A percentile compares a stretch with the other conserved stretches of the same genome.
Conservation (phyloP, 2,113 vertebrate genomes). For the Platichthys stellatus region DNA sequence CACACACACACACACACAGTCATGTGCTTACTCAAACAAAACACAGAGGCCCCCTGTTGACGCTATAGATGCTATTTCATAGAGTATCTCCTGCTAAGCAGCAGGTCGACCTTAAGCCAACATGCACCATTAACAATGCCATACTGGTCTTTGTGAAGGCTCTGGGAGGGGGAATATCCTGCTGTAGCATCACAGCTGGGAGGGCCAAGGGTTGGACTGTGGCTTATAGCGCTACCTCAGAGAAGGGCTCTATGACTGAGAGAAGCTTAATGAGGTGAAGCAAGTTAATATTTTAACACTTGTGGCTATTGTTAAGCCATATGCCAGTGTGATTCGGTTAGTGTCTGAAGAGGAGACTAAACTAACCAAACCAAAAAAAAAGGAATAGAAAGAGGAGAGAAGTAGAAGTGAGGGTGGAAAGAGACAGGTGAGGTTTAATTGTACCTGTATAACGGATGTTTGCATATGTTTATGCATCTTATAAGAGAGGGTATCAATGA, state of each 20-base stretch:
- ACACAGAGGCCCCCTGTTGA: constrained; percentile 23
- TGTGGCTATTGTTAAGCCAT: constrained; percentile 63
- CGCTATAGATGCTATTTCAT: constrained; percentile 37
- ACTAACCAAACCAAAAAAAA: not conserved
- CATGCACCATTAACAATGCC: constrained; percentile 67
- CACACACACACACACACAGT: constrained; percentile 3
- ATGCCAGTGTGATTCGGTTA: constrained; percentile 43
- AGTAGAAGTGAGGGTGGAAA: not conserved
- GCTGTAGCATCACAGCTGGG: constrained; percentile 43
- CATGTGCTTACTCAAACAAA: constrained; percentile 15
- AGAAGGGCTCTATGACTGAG: constrained; percentile 58
- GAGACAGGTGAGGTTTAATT: not conserved
- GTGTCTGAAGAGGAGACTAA: not conserved
- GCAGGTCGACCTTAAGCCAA: constrained; percentile 60
- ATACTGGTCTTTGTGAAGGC: constrained; percentile 67
- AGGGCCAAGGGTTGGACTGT: constrained; percentile 37
- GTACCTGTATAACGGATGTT: not conserved
- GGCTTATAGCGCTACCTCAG: constrained; percentile 47
- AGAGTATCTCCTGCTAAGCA: constrained; percentile 51
- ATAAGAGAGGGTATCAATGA: not conserved
- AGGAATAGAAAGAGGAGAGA: not conserved
- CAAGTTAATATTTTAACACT: constrained; percentile 78
- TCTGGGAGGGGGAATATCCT: constrained; percentile 47
- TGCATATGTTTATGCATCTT: not conserved
- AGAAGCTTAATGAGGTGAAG: constrained; percentile 65